Conservation (phyloP, 2,797 vertebrate genomes). For the Eospalax fontanierii region DNA sequence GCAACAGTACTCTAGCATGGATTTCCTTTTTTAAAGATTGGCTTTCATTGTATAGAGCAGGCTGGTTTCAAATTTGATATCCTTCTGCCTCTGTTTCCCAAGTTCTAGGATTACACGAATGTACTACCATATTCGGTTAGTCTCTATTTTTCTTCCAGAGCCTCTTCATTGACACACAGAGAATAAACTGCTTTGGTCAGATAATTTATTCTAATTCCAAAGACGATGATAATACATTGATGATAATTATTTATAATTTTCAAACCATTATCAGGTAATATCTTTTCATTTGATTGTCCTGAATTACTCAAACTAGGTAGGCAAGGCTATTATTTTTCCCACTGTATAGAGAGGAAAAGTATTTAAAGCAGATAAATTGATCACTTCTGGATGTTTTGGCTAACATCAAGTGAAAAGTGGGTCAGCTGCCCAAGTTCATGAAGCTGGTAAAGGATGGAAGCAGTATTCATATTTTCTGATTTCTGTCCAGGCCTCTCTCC, state of each 20-base stretch:
- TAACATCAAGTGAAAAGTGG: neutral
- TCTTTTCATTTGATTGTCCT: slow-evolving; percentile 4
- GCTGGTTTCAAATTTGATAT: neutral
- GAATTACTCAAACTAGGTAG: slow-evolving; percentile 1
- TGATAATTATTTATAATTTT: slow-evolving; percentile 14
- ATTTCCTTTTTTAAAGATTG: neutral
- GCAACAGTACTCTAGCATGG: neutral
- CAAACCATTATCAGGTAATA: neutral
- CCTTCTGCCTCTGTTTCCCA: neutral
- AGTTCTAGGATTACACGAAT: neutral
- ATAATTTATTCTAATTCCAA: neutral
- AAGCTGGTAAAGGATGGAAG: neutral
- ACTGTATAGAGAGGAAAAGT: neutral
- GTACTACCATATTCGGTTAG: too few species aligned
- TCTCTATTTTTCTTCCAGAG: slow-evolving; percentile 22
- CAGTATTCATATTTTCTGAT: neutral
- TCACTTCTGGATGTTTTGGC: neutral
- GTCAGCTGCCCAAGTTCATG: neutral
- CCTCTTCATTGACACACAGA: slow-evolving; percentile 14
- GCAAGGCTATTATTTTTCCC: neutral
- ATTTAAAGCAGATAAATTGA: neutral
- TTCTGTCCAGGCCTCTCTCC: neutral
- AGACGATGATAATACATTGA: neutral
- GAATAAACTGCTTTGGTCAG: slow-evolving; percentile 6
- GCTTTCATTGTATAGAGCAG: neutral